phyloP scores from a whole-genome alignment of 1,140 invertebrate species.

The Bombus consobrinus region DNA sequence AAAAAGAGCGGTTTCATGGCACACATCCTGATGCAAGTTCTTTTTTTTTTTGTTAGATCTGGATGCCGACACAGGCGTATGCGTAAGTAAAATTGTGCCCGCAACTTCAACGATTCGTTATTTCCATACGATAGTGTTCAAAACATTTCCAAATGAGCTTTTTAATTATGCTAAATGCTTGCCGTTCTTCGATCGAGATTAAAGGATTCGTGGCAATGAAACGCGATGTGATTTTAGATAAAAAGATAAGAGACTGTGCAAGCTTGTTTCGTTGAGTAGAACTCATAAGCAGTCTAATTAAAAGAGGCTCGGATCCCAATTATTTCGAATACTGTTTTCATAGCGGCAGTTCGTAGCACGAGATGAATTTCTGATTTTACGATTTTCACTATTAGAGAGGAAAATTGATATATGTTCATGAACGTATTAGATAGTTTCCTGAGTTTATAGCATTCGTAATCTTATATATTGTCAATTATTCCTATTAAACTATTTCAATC shows the following conservation, averaged over 20 bases:
- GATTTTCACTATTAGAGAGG: background rate
- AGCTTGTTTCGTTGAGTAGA: too few species aligned
- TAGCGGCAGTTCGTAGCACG: background rate
- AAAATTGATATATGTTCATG: background rate
- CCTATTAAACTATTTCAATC: too few species aligned
- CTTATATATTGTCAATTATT: background rate
- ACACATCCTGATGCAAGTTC: background rate
- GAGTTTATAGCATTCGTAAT: too few species aligned
- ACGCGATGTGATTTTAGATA: conserved; percentile 9
- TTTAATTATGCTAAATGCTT: conserved; percentile 38
- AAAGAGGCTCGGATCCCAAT: background rate
- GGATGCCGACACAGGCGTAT: background rate
- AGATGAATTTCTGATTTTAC: background rate
- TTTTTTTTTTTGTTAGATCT: background rate
- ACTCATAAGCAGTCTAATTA: background rate
- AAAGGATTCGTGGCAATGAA: background rate
- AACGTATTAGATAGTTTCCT: background rate
- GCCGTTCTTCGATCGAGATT: background rate
- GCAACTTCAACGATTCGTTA: conserved; percentile 15
- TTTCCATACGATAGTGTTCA: conserved; percentile 16
- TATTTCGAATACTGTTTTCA: background rate
- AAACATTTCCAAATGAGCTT: conserved; percentile 30
- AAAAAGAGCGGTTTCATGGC: conserved; percentile 32
- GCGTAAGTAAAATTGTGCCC: background rate
- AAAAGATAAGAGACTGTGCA: conserved; percentile 11